Percentiles rank a stretch among this genome's conserved stretches.
Evolutionary conservation across 2,113 vertebrate genomes (phyloP).

Genomic region (Pycnonotus jocosus): DNA sequence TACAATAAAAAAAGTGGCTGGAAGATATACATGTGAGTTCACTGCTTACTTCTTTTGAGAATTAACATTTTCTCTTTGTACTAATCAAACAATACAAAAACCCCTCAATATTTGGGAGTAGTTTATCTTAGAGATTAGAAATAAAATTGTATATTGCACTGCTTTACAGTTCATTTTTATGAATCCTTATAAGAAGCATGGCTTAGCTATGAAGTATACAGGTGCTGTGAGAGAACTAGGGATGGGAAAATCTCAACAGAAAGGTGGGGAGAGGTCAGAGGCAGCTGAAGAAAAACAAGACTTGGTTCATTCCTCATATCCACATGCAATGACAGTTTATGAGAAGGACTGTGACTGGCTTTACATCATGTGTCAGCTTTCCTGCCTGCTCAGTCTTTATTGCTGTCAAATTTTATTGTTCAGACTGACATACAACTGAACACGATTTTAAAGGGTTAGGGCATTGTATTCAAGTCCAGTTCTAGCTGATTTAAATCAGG

Average conservation of each 20-base stretch:
- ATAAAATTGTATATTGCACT: not conserved
- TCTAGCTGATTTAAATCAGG: not conserved
- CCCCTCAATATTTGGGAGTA: not conserved
- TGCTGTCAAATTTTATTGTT: slow-evolving; percentile 15
- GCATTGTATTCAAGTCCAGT: not conserved
- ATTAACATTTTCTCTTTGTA: not conserved
- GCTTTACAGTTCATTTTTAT: not conserved
- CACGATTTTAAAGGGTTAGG: not conserved
- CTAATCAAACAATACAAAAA: not conserved
- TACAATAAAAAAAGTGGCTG: not conserved
- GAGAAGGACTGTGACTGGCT: not conserved
- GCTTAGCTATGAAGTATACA: not conserved
- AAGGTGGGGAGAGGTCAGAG: not conserved
- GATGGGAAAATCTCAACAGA: not conserved
- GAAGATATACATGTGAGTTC: not conserved
- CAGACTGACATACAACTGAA: not conserved
- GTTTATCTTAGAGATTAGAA: not conserved
- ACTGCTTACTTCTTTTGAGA: not conserved
- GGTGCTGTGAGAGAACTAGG: not conserved
- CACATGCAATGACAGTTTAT: not conserved
- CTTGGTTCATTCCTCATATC: not conserved
- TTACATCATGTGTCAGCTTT: not conserved
- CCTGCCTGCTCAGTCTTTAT: not conserved
- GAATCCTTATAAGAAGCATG: not conserved
- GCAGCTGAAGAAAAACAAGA: not conserved